These are phyloP conservation scores for Camponotus floridanus DNA, from an alignment of 1,140 invertebrate genomes.

Conservation along the genomic window DNA sequence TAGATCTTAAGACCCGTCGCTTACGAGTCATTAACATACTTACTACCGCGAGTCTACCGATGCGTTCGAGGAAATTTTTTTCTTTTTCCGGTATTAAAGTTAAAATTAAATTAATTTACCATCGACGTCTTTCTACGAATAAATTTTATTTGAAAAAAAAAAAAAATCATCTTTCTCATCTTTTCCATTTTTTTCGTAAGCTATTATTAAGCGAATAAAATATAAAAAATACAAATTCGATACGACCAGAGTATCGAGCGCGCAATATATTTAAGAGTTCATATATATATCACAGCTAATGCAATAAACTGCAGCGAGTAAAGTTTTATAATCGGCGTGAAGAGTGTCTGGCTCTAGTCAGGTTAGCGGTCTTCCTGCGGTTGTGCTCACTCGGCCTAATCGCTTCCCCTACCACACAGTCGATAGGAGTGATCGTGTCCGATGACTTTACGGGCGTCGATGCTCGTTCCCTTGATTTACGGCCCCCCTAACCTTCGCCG, in stretches of 20 bases:
- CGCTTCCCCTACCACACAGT: constrained; percentile 64
- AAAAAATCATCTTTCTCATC: neutral
- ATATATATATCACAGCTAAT: neutral
- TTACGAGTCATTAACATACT: constrained; percentile 85
- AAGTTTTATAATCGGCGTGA: constrained; percentile 14
- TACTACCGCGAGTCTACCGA: constrained; percentile 62
- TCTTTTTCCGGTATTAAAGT: constrained; percentile 54
- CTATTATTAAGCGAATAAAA: too few relatives aligned
- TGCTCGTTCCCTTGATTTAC: constrained; percentile 84
- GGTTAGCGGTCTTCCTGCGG: constrained; percentile 40
- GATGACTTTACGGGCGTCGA: constrained; percentile 83
- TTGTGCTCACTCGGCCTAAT: constrained; percentile 68
- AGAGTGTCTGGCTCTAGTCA: constrained; percentile 17
- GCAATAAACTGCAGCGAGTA: neutral
- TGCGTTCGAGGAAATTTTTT: constrained; percentile 45
- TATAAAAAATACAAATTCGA: neutral
- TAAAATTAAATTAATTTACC: constrained; percentile 73
- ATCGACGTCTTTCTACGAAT: neutral
- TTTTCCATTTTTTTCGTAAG: neutral
- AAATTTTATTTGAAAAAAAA: too few relatives aligned
- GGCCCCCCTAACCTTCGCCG: constrained; percentile 81
- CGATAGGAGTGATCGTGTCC: constrained; percentile 78
- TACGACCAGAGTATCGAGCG: neutral
- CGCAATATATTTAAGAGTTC: neutral
- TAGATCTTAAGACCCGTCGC: constrained; percentile 84